phyloP scores from a whole-genome alignment of 2,888 invertebrate species.

The Pyrochroa serraticornis region DNA sequence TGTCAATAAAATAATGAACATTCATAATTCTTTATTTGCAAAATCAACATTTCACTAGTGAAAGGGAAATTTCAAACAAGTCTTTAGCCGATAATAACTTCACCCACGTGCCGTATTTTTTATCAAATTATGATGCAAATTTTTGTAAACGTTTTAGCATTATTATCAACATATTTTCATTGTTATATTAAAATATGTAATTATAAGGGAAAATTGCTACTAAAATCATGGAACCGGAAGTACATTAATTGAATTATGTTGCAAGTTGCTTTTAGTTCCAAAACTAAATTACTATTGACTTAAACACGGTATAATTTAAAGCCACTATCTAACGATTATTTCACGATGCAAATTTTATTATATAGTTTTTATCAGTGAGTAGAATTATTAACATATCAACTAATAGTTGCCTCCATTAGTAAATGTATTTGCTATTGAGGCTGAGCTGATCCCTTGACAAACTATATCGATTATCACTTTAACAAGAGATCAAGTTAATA shows the following conservation, averaged over 20 bases:
- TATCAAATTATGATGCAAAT: conserved; percentile 11
- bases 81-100: too few relatives aligned
- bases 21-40: conserved; percentile 27
- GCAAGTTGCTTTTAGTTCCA: conserved; percentile 24
- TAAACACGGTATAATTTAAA: conserved; percentile 21
- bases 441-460: conserved; percentile 6
- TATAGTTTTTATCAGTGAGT: conserved; percentile 22
- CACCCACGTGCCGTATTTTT: not conserved
- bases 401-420: conserved; percentile 14
- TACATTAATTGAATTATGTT: conserved; percentile 22
- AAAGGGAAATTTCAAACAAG: too few relatives aligned
- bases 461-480: conserved; percentile 11
- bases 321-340: conserved; percentile 15
- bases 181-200: too few relatives aligned
- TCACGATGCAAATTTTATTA: conserved; percentile 24
- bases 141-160: conserved; percentile 6
- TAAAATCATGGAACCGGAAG: not conserved
- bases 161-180: not conserved
- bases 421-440: conserved; percentile 1
- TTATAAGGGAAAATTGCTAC: too few relatives aligned
- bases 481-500: conserved; percentile 1
- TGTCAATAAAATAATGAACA: conserved; percentile 29
- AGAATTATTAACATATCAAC: conserved; percentile 22
- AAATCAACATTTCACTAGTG: conserved; percentile 17
- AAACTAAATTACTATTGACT: conserved; percentile 23